Evolutionary conservation across 2,113 vertebrate species (phyloP).

Genomic region (Dasyprocta punctata): DNA sequence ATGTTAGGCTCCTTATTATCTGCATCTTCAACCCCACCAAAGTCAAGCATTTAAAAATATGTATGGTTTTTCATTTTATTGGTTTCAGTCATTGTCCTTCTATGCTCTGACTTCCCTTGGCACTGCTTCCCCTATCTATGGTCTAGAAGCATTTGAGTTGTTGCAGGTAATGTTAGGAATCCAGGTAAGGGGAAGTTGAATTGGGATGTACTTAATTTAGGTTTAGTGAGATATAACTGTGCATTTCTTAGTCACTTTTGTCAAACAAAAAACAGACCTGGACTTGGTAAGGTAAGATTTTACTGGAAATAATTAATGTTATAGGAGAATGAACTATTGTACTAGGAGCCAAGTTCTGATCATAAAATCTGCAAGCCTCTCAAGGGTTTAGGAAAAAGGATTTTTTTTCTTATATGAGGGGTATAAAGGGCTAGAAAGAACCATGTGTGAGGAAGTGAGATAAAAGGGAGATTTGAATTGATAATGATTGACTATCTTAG

Average conservation of each 20-base stretch:
- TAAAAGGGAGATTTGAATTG: neutral
- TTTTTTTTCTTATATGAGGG: neutral
- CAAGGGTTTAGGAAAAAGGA: neutral
- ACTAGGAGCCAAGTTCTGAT: neutral
- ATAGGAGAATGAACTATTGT: neutral
- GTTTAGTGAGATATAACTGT: neutral
- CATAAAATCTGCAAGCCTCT: neutral
- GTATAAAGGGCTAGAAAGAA: neutral
- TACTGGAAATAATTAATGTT: neutral
- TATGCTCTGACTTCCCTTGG: neutral
- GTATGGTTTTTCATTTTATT: neutral
- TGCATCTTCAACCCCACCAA: neutral
- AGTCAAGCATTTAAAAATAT: neutral
- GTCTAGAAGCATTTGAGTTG: neutral
- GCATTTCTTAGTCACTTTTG: neutral
- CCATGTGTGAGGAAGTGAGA: neutral
- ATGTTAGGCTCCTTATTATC: neutral
- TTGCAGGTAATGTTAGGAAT: neutral
- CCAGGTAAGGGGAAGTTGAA: neutral
- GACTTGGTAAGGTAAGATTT: neutral
- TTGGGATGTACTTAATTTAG: neutral
- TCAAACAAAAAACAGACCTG: neutral
- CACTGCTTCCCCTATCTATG: neutral
- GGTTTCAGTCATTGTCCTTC: neutral
- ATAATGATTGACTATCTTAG: neutral